phyloP scores from a whole-genome alignment of 1,140 invertebrate genomes.

The Megalonaias nervosa region DNA sequence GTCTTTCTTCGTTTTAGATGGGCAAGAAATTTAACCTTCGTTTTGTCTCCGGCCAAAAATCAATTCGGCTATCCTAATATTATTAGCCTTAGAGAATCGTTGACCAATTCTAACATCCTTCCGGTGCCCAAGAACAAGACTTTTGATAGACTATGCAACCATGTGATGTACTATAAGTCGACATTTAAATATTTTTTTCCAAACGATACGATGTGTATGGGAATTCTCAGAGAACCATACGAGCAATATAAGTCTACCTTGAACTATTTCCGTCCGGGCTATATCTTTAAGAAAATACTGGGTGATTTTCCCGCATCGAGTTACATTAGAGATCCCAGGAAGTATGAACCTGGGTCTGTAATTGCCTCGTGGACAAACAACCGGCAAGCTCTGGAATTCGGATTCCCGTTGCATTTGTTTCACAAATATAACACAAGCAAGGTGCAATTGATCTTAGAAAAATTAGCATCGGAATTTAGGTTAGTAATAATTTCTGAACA shows the following conservation, averaged over 20 bases:
- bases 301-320: constrained; percentile 25
- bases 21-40: constrained; percentile 33
- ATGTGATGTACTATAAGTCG: constrained; percentile 40
- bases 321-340: constrained; percentile 34
- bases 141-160: constrained; percentile 46
- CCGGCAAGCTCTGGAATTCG: constrained; percentile 47
- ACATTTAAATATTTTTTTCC: constrained; percentile 28
- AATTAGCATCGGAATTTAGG: constrained; percentile 40
- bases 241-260: constrained; percentile 47
- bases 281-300: constrained; percentile 20
- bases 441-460: constrained; percentile 12
- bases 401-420: constrained; percentile 21
- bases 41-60: constrained; percentile 34
- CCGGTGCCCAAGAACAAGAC: neutral
- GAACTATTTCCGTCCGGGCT: constrained; percentile 31
- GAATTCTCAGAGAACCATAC: constrained; percentile 48
- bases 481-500: constrained; percentile 44
- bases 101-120: constrained; percentile 22
- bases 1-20: constrained; percentile 43
- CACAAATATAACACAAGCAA: constrained; percentile 5
- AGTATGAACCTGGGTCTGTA: constrained; percentile 29
- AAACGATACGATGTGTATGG: constrained; percentile 39
- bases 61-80: constrained; percentile 16
- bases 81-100: constrained; percentile 5
- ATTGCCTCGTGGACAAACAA: constrained; percentile 32